Conservation (phyloP, 1,140 invertebrate species). For the Pteromalus puparum region DNA sequence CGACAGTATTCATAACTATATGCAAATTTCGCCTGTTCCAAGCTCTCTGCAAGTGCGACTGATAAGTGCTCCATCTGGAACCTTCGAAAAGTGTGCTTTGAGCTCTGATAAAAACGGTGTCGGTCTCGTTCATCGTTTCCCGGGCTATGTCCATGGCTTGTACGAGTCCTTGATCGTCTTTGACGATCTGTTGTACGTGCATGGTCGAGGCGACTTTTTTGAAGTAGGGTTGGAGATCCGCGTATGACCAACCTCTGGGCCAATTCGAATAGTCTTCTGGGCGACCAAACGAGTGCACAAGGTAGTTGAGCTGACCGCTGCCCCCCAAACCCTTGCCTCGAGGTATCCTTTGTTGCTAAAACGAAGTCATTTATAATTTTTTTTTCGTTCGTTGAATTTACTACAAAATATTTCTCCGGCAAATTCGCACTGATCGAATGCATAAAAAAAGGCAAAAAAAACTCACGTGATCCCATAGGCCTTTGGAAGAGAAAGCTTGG, state of each 20-base stretch:
- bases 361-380: constrained; percentile 39
- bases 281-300: constrained; percentile 80
- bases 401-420: no score
- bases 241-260: constrained; percentile 78
- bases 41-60: constrained; percentile 82
- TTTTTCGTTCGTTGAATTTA: background rate
- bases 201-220: constrained; percentile 72
- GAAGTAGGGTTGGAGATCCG: constrained; percentile 76
- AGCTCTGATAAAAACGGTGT: constrained; percentile 72
- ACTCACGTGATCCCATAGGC: constrained; percentile 77
- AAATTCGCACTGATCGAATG: no score
- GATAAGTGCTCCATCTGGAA: constrained; percentile 80
- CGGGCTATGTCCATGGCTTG: constrained; percentile 61
- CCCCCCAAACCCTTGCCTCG: constrained; percentile 83
- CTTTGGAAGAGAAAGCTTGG: constrained; percentile 81
- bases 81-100: constrained; percentile 80
- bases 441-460: background rate
- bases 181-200: constrained; percentile 67
- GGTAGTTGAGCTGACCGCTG: constrained; percentile 82
- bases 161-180: constrained; percentile 56
- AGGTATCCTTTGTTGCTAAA: constrained; percentile 78
- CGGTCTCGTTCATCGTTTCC: constrained; percentile 63
- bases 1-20: constrained; percentile 81
- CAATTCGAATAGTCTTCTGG: constrained; percentile 79
- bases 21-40: constrained; percentile 82